Conservation (phyloP, 2,888 invertebrate genomes). For the Anaspis maculata region DNA sequence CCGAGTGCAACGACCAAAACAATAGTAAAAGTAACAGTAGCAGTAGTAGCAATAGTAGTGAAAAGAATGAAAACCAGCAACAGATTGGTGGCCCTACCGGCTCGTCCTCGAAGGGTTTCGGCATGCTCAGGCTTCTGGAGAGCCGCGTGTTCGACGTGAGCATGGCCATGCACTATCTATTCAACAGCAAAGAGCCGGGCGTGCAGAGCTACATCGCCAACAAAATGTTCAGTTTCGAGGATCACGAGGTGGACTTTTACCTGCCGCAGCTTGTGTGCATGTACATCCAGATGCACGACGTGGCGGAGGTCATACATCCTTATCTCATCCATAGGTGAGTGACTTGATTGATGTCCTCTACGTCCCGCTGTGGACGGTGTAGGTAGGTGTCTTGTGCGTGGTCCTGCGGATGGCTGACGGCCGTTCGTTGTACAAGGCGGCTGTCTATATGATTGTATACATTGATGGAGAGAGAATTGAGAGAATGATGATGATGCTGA, state of each 20-base stretch:
- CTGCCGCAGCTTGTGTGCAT: slow-evolving; percentile 96
- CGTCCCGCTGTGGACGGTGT: too few species aligned
- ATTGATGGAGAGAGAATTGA: too few species aligned
- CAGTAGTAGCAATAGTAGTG: too few species aligned
- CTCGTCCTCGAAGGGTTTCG: slow-evolving; percentile 41
- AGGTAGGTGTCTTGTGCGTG: background rate
- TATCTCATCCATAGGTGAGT: slow-evolving; percentile 70
- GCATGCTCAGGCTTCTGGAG: slow-evolving; percentile 84
- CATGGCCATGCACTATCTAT: slow-evolving; percentile 96
- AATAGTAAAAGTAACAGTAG: too few species aligned
- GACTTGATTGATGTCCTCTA: background rate
- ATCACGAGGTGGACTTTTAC: slow-evolving; percentile 92
- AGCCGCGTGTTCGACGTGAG: slow-evolving; percentile 97
- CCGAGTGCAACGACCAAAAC: too few species aligned
- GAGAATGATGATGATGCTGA: too few species aligned
- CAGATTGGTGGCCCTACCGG: too few species aligned
- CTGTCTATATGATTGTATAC: too few species aligned
- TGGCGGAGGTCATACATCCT: slow-evolving; percentile 87
- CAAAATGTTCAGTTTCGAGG: slow-evolving; percentile 91
- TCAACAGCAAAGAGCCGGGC: slow-evolving; percentile 96
- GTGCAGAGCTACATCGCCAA: slow-evolving; percentile 97
- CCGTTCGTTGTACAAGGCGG: too few species aligned
- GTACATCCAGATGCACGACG: slow-evolving; percentile 97
- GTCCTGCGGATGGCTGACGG: too few species aligned
- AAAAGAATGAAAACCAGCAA: too few species aligned